Conservation (phyloP, 2,888 invertebrate species). For the Hydriomena furcata region DNA sequence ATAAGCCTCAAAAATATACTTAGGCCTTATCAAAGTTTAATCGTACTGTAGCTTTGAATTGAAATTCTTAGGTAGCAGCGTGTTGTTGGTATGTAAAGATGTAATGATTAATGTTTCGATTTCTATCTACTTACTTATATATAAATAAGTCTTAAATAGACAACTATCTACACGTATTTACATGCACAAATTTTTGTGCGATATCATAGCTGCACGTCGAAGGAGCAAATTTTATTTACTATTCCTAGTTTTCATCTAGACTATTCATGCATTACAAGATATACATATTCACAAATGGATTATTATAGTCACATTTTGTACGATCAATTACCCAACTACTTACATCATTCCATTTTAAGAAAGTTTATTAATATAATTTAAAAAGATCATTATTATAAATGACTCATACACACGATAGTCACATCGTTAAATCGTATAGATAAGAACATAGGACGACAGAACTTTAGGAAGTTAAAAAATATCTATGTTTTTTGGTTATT, state of each 20-base stretch:
- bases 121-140: slow-evolving; percentile 73
- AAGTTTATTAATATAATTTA: slow-evolving; percentile 8
- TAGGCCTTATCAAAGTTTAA: slow-evolving; percentile 14
- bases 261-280: slow-evolving; percentile 54
- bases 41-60: slow-evolving; percentile 6
- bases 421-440: slow-evolving; percentile 31
- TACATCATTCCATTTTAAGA: slow-evolving; percentile 16
- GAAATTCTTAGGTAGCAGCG: slow-evolving; percentile 13
- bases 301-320: slow-evolving; percentile 81
- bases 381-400: slow-evolving; percentile 20
- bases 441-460: slow-evolving; percentile 16
- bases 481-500: slow-evolving; percentile 41
- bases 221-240: slow-evolving; percentile 58
- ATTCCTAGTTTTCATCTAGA: slow-evolving; percentile 26
- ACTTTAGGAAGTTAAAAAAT: slow-evolving; percentile 14
- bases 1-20: slow-evolving; percentile 22
- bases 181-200: slow-evolving; percentile 65
- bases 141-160: slow-evolving; percentile 59
- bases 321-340: slow-evolving; percentile 58
- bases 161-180: slow-evolving; percentile 69
- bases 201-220: slow-evolving; percentile 74
- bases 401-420: slow-evolving; percentile 21
- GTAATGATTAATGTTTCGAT: slow-evolving; percentile 46
- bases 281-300: slow-evolving; percentile 57
- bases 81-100: slow-evolving; percentile 13